phyloP scores from a whole-genome alignment of 30 jellyfish, hydroid and myxozoan genomes.

The Aurelia sp. region DNA sequence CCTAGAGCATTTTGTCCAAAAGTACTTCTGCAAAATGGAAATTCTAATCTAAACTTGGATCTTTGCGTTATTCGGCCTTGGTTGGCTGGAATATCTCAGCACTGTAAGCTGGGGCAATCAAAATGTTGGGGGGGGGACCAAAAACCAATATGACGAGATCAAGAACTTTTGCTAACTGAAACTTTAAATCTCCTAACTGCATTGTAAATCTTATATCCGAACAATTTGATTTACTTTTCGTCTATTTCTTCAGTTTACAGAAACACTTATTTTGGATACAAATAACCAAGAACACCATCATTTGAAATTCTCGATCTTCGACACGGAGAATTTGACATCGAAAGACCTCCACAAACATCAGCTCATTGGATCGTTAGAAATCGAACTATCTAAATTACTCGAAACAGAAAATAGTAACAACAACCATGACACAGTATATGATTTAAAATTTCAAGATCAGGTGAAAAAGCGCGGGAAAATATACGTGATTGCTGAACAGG shows the following conservation, averaged over 20 bases:
- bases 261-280: conserved; percentile 71
- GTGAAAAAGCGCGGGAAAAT: conserved; percentile 56
- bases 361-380: conserved; percentile 64
- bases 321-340: conserved; percentile 76
- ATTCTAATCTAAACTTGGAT: too few relatives aligned
- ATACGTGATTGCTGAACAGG: conserved; percentile 34
- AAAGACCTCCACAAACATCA: conserved; percentile 79
- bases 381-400: conserved; percentile 13
- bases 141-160: too few relatives aligned
- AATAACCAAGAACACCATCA: conserved; percentile 70
- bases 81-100: too few relatives aligned
- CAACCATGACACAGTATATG: conserved; percentile 4
- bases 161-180: too few relatives aligned
- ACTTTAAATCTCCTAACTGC: too few relatives aligned
- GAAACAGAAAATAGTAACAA: conserved; percentile 2
- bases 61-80: too few relatives aligned
- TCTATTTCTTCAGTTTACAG: conserved; percentile 48
- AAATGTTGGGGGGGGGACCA: too few relatives aligned
- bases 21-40: too few relatives aligned
- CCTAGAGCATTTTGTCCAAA: too few relatives aligned
- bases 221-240: too few relatives aligned
- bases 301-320: conserved; percentile 58
- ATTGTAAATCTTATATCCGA: too few relatives aligned
- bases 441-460: conserved; percentile 35
- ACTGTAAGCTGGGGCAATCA: too few relatives aligned